phyloP scores from a whole-genome alignment of 2,888 invertebrate genomes.

The Tipula lateralis region DNA sequence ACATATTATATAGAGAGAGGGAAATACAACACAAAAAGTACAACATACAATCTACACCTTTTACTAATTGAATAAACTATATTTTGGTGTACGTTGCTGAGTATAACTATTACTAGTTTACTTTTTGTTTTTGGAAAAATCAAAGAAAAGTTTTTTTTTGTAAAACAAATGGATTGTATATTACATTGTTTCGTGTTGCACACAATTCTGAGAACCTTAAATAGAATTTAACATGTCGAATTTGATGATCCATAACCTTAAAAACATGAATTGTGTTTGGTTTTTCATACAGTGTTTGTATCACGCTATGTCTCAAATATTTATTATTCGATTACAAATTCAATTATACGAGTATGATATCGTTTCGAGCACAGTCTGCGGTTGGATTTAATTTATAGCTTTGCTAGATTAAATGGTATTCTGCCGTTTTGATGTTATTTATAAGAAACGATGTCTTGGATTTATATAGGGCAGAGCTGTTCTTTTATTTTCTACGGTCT shows the following conservation, averaged over 20 bases:
- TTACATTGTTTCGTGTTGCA: not conserved
- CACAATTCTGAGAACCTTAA: not conserved
- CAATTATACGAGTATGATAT: not conserved
- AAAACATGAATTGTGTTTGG: not conserved
- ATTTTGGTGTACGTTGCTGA: not conserved
- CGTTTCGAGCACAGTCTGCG: not conserved
- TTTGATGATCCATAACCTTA: not conserved
- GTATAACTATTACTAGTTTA: not conserved
- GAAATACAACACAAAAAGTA: not conserved
- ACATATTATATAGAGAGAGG: not conserved
- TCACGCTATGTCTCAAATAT: not conserved
- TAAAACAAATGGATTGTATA: too few species aligned
- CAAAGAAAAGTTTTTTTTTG: not conserved
- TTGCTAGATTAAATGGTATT: not conserved
- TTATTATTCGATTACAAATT: not conserved
- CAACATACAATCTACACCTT: conserved; percentile 9
- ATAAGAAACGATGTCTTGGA: too few species aligned
- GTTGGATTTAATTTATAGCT: too few species aligned
- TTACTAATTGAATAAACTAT: not conserved
- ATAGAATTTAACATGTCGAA: not conserved
- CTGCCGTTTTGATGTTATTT: too few species aligned
- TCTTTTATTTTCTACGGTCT: too few species aligned
- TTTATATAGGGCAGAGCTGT: too few species aligned
- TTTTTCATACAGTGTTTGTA: not conserved
- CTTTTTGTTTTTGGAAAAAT: not conserved